A percentile compares a stretch with the other conserved stretches of the same genome.
phyloP scores from a whole-genome alignment of 2,113 vertebrate genomes.

The Alosa alosa region DNA sequence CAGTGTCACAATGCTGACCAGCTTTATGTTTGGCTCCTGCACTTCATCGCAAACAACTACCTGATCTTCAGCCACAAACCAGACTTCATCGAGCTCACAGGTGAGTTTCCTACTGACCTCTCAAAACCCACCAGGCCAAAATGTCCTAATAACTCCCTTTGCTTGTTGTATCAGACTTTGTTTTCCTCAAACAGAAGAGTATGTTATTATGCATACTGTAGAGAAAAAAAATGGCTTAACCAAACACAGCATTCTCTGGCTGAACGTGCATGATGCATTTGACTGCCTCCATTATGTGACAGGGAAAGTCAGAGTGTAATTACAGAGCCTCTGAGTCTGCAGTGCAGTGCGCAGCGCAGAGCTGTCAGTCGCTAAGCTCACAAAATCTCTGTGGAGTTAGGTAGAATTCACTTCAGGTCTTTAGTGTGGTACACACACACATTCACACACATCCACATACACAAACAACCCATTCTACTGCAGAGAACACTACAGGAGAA shows the following conservation, averaged over 20 bases:
- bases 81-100: slow-evolving; percentile 96
- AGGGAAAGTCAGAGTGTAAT: neutral
- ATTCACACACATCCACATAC: neutral
- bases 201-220: neutral
- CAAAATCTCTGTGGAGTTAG: slow-evolving; percentile 12
- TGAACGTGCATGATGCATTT: neutral
- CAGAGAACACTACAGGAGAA: neutral
- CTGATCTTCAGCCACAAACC: slow-evolving; percentile 97
- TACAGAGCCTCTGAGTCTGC: neutral
- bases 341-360: neutral
- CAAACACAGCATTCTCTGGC: neutral
- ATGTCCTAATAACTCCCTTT: neutral
- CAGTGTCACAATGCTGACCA: slow-evolving; percentile 96
- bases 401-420: neutral
- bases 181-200: neutral
- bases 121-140: neutral
- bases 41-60: slow-evolving; percentile 98
- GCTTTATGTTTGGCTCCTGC: slow-evolving; percentile 93
- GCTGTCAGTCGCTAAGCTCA: slow-evolving; percentile 12
- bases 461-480: neutral
- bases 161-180: neutral
- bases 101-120: slow-evolving; percentile 64
- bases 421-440: neutral
- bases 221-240: neutral
- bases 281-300: neutral